Base-by-base conservation (phyloP, 2,888 invertebrate genomes). In the Drosophila eohydei region DNA sequence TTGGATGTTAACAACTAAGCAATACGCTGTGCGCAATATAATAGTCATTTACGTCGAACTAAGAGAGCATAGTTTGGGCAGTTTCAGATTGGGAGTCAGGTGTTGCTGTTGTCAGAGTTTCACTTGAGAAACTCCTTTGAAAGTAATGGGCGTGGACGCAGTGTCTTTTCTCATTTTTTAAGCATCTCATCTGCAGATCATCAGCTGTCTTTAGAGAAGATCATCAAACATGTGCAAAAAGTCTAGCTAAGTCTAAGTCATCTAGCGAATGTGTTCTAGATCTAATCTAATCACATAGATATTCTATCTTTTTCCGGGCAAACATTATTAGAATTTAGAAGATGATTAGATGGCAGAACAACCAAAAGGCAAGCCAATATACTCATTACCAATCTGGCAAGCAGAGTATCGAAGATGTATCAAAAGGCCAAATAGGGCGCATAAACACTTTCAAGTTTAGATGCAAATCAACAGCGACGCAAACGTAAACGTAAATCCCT, bases 361-460 rank as follows among this genome's bases (percentile, higher is more conserved):
- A 4, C 5, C 21, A 43, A 5, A 0, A 26, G 26, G 12, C 50
- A 21, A 54, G 16, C 54, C 14, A 43, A 56, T 56, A 56, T 56
- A 21, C 56, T 34, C 43, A 2, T 6, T 6, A 6, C 2, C 0
- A 2, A 5, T 41, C 50, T 14, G 5, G 7, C 8, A 32, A 26
- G 9, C 21, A 56, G 16, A 0, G 55, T 56, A 56, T 56, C 14
- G 21, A 64, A 54, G 16, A 71, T 43, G 75, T 78, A 79, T 78
- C 68, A 58, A 72, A 71, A 74, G 79, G 76, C 69, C 79, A 78
- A 78, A 69, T 72, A 78, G 78, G 79, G 79, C 78, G 75, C 71
- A 66, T 48, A 79, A 76, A 79, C 76, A 79, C 70, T 79, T 79
- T 79, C 79, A 79, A 79, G 80, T 76, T 79, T 76, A 76, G 80